Evolutionary conservation across 2,888 invertebrate genomes (phyloP).

Genomic region (Coelogynopora nodosa): DNA sequence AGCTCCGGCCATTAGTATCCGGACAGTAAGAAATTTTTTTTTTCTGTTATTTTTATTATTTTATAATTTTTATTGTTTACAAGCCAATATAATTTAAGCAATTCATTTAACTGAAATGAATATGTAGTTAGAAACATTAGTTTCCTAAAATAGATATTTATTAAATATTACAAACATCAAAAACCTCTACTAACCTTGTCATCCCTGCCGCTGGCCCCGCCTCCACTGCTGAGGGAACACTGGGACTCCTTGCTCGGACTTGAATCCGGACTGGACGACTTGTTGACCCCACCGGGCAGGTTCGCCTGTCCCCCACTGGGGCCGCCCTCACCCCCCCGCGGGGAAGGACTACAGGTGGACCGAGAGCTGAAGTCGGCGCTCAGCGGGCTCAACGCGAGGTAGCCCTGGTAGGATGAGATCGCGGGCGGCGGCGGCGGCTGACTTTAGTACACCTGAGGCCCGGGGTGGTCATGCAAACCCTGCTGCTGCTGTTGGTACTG

Average conservation of each 20-base stretch:
- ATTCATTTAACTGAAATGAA: too few species aligned
- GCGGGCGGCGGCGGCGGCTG: not conserved
- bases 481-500: not conserved
- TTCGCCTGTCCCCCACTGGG: not conserved
- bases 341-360: not conserved
- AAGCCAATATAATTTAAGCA: too few species aligned
- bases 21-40: too few species aligned
- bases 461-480: not conserved
- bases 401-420: not conserved
- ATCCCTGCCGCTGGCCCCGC: not conserved
- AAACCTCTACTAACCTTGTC: conserved; percentile 7
- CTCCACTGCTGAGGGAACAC: not conserved
- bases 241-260: not conserved
- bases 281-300: not conserved
- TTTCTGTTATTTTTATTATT: too few species aligned
- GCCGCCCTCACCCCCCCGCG: not conserved
- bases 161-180: too few species aligned
- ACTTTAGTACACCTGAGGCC: not conserved
- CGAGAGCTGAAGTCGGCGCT: not conserved
- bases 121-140: too few species aligned
- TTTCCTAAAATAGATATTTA: too few species aligned
- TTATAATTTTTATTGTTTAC: too few species aligned
- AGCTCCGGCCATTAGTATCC: too few species aligned
- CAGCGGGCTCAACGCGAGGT: not conserved
- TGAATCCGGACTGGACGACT: not conserved